Percentiles rank a stretch among this genome's conserved stretches.
phyloP scores from a whole-genome alignment of 2,888 invertebrate species.

The Pseudolycoriella hygida region DNA sequence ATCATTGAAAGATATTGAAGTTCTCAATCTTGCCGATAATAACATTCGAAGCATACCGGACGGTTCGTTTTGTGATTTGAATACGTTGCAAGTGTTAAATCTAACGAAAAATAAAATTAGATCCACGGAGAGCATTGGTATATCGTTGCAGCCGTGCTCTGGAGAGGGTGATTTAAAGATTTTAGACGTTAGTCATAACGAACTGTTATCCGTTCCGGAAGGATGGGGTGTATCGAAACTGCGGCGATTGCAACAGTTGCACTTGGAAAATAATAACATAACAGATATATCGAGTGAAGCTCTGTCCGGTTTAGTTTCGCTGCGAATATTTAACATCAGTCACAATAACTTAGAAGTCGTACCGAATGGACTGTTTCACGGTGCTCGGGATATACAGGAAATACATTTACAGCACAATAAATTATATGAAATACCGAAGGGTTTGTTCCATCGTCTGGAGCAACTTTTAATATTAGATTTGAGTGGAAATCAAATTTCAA shows the following conservation, averaged over 20 bases:
- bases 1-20: conserved; percentile 62
- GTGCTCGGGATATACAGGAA: conserved; percentile 64
- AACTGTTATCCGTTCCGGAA: conserved; percentile 51
- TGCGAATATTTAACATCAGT: conserved; percentile 71
- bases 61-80: conserved; percentile 59
- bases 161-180: conserved; percentile 56
- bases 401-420: conserved; percentile 73
- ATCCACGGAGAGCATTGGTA: conserved; percentile 59
- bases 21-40: conserved; percentile 65
- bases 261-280: conserved; percentile 69
- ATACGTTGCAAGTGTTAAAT: conserved; percentile 66
- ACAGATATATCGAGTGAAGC: conserved; percentile 61
- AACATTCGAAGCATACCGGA: conserved; percentile 65
- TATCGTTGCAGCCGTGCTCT: conserved; percentile 36
- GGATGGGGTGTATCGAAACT: conserved; percentile 59
- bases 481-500: conserved; percentile 68
- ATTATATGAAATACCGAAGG: conserved; percentile 62
- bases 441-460: conserved; percentile 66
- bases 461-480: conserved; percentile 70
- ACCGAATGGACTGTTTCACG: conserved; percentile 66
- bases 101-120: conserved; percentile 69
- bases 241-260: conserved; percentile 59
- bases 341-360: conserved; percentile 66
- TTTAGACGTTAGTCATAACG: conserved; percentile 67
- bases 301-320: conserved; percentile 56